Conservation (phyloP, 2,797 vertebrate species). For the Crenichthys baileyi region DNA sequence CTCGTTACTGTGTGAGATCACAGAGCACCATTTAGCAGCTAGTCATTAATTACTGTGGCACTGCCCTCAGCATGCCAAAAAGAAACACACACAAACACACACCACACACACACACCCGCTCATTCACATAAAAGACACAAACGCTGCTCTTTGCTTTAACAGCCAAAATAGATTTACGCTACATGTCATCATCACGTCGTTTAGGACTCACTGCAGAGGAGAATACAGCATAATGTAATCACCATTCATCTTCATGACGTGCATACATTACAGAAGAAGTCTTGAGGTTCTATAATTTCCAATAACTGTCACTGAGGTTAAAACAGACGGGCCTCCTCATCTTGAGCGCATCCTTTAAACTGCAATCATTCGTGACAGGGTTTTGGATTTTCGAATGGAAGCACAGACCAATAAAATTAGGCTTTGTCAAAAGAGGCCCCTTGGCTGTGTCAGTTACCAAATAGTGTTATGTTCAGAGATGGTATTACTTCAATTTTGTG, state of each 20-base stretch:
- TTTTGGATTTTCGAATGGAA: slow-evolving; percentile 9
- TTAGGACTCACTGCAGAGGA: slow-evolving; percentile 57
- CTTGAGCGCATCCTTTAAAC: slow-evolving; percentile 18
- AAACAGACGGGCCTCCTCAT: slow-evolving; percentile 32
- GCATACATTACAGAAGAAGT: slow-evolving; percentile 51
- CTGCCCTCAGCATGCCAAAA: slow-evolving; percentile 71
- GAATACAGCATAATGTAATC: slow-evolving; percentile 59
- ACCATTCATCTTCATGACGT: slow-evolving; percentile 58
- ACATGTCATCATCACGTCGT: slow-evolving; percentile 65
- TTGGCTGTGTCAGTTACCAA: neutral
- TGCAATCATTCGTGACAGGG: slow-evolving; percentile 3
- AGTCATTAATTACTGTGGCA: slow-evolving; percentile 81
- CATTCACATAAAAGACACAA: slow-evolving; percentile 8
- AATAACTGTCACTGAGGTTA: slow-evolving; percentile 64
- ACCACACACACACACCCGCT: slow-evolving; percentile 24
- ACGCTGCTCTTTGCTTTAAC: slow-evolving; percentile 14
- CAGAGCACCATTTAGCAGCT: slow-evolving; percentile 77
- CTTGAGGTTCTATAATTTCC: slow-evolving; percentile 56
- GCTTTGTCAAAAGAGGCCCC: neutral
- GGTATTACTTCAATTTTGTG: neutral
- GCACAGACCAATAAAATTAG: neutral
- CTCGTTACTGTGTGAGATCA: slow-evolving; percentile 80
- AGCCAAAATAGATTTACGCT: slow-evolving; percentile 56
- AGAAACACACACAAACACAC: slow-evolving; percentile 19
- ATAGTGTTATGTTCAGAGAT: neutral